These are phyloP conservation scores for Ammodytes dubius DNA, from an alignment of 2,113 vertebrate genomes.

Conservation along the genomic window DNA sequence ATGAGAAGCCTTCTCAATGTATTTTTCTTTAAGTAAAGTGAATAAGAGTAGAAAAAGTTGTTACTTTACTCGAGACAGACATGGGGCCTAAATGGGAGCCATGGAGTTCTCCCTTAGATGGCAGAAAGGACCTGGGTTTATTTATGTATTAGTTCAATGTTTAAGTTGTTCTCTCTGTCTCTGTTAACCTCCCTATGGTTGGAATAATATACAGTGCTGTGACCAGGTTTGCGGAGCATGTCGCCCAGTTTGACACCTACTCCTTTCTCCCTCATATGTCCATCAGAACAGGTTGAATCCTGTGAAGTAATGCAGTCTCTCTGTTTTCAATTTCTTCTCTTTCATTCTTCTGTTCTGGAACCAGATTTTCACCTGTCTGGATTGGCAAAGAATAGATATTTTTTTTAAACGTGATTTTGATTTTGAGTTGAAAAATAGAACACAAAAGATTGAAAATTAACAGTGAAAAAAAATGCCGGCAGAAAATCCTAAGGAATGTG, in stretches of 20 bases:
- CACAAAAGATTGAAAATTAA: no score
- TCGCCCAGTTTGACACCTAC: background rate
- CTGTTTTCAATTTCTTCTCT: slow-evolving; percentile 96
- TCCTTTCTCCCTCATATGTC: background rate
- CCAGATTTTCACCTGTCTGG: slow-evolving; percentile 95
- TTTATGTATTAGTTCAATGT: background rate
- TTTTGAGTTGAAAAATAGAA: no score
- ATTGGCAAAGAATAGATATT: background rate
- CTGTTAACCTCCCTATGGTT: background rate
- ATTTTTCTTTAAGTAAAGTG: background rate
- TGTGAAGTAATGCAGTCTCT: slow-evolving; percentile 92
- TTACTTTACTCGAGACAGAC: background rate
- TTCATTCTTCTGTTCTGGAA: slow-evolving; percentile 98
- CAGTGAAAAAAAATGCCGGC: background rate
- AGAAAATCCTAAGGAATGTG: background rate
- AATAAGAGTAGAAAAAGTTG: background rate
- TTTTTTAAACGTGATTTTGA: no score
- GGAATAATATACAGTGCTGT: background rate
- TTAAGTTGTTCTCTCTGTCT: background rate
- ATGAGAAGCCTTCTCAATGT: background rate
- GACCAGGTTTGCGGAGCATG: no score
- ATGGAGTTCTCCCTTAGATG: background rate
- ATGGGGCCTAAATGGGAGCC: background rate
- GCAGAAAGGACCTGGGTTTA: background rate
- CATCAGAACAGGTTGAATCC: slow-evolving; percentile 86